phyloP scores from a whole-genome alignment of 2,888 invertebrate genomes.

The Celastrina argiolus region DNA sequence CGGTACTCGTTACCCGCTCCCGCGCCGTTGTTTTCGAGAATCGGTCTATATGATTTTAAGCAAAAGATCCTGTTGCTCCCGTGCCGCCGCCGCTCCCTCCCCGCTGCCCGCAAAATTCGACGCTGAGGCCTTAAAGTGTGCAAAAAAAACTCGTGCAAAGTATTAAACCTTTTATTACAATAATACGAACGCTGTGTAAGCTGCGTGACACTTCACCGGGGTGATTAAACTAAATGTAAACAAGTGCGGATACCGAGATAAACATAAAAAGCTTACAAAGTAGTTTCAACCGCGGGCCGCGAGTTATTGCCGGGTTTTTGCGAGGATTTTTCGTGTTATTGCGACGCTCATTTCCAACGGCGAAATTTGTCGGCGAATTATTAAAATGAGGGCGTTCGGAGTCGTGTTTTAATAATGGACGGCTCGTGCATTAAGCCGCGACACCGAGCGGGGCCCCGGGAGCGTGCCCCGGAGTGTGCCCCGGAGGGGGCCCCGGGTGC shows the following conservation, averaged over 20 bases:
- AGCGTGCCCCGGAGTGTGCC: slow-evolving; percentile 36
- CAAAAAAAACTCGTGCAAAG: background rate
- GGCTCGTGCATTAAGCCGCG: slow-evolving; percentile 24
- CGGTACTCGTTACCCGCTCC: too few relatives aligned
- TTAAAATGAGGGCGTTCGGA: slow-evolving; percentile 25
- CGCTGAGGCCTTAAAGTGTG: too few relatives aligned
- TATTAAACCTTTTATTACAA: background rate
- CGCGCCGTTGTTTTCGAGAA: too few relatives aligned
- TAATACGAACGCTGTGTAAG: background rate
- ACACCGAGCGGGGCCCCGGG: slow-evolving; percentile 21
- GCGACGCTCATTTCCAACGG: slow-evolving; percentile 9
- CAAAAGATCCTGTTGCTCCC: too few relatives aligned
- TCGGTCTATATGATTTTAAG: too few relatives aligned
- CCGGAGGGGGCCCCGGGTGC: slow-evolving; percentile 29
- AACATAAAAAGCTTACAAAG: background rate
- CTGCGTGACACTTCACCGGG: background rate
- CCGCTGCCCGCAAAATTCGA: too few relatives aligned
- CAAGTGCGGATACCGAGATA: background rate
- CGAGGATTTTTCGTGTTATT: slow-evolving; percentile 3
- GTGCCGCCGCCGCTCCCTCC: too few relatives aligned
- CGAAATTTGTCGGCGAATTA: slow-evolving; percentile 23
- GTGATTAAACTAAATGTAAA: slow-evolving; percentile 3
- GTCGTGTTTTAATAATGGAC: slow-evolving; percentile 24
- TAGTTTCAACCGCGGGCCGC: background rate
- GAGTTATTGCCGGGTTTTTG: background rate